Conservation (phyloP, 1,140 invertebrate genomes). For the Drosophila biarmipes region DNA sequence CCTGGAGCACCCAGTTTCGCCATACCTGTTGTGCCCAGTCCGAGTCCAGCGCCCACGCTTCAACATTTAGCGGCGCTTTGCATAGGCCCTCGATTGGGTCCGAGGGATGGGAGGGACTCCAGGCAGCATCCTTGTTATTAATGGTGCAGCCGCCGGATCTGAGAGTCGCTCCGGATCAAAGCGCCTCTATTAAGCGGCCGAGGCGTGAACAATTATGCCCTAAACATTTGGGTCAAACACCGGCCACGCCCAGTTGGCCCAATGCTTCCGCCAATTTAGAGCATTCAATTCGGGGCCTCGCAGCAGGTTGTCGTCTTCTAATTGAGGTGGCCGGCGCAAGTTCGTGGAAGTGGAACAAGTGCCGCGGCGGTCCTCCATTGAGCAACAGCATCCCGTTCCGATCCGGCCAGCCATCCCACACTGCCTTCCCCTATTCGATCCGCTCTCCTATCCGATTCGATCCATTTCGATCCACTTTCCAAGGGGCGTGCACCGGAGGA, state of each 20-base stretch:
- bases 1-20: background rate
- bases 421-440: conserved; percentile 28
- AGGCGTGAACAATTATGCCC: conserved; percentile 79
- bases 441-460: conserved; percentile 5
- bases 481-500: conserved; percentile 11
- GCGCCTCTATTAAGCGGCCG: conserved; percentile 53
- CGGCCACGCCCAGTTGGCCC: conserved; percentile 38
- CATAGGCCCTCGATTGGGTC: conserved; percentile 35
- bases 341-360: conserved; percentile 57
- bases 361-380: conserved; percentile 56
- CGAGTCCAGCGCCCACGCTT: conserved; percentile 50
- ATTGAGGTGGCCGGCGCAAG: conserved; percentile 52
- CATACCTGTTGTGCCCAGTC: background rate
- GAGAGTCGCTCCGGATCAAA: conserved; percentile 51
- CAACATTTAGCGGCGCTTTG: conserved; percentile 60
- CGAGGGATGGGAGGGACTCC: conserved; percentile 3
- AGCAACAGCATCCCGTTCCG: conserved; percentile 15
- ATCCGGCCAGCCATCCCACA: background rate
- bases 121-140: conserved; percentile 27
- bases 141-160: conserved; percentile 41
- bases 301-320: conserved; percentile 73
- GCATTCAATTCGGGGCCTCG: conserved; percentile 39
- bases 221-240: conserved; percentile 76
- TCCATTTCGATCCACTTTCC: conserved; percentile 21
- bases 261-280: conserved; percentile 71